A percentile compares a stretch with the other conserved stretches of the same genome.
These are phyloP conservation scores for Otus scops DNA, from an alignment of 2,797 vertebrate genomes.

Conservation along the genomic window DNA sequence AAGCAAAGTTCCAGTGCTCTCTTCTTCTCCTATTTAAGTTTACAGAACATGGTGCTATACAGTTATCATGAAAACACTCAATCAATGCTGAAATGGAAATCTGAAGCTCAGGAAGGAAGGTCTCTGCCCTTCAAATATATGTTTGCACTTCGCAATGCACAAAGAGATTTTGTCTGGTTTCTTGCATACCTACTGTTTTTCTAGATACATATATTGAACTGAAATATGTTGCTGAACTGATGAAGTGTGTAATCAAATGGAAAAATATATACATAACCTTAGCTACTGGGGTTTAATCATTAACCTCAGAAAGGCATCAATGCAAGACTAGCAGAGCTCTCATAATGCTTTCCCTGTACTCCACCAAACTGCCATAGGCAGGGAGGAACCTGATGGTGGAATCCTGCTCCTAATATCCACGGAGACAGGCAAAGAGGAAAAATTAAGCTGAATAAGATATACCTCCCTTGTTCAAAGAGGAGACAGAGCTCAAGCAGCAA, in stretches of 20 bases:
- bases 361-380: neutral
- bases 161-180: neutral
- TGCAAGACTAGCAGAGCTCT: neutral
- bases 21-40: neutral
- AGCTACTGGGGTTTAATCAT: neutral
- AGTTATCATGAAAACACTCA: neutral
- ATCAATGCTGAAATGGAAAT: neutral
- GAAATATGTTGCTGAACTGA: neutral
- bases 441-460: accelerated
- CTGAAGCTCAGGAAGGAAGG: neutral
- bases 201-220: neutral
- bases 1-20: neutral
- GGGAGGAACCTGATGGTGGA: neutral
- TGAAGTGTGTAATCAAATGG: neutral
- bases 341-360: neutral
- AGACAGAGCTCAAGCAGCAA: neutral
- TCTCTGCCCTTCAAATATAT: neutral
- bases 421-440: neutral
- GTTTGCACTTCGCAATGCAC: neutral
- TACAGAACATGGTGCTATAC: neutral
- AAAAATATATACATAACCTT: neutral
- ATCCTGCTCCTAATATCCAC: neutral
- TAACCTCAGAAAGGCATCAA: neutral
- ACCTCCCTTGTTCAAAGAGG: neutral
- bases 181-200: neutral